phyloP scores from a whole-genome alignment of 2,797 vertebrate genomes.

The Paguma larvata region DNA sequence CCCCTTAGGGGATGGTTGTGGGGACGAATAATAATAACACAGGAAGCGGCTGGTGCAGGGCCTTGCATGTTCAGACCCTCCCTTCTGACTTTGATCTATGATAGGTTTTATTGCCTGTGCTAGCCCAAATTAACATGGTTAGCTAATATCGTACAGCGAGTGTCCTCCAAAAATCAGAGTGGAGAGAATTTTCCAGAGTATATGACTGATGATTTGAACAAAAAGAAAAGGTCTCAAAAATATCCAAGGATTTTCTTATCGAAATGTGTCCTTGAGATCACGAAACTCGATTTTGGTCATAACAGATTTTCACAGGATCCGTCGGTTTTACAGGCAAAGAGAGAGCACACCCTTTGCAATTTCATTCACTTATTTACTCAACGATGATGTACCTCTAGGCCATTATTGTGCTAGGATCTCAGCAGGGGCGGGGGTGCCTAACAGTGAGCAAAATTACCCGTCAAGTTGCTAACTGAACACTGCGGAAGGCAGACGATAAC shows the following conservation, averaged over 20 bases:
- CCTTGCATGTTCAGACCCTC: background rate
- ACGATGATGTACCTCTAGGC: background rate
- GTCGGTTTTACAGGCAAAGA: background rate
- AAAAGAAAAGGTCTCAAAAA: background rate
- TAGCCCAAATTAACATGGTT: background rate
- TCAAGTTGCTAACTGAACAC: background rate
- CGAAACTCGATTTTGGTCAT: background rate
- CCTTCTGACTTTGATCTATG: background rate
- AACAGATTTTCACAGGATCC: background rate
- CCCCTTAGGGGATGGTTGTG: background rate
- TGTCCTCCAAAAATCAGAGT: background rate
- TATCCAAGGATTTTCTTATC: background rate
- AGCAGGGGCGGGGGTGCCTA: background rate
- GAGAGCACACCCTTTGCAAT: background rate
- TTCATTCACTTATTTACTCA: conserved; percentile 11
- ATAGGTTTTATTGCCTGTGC: background rate
- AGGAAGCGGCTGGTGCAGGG: too few species aligned
- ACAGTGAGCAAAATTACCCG: background rate
- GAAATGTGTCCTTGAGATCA: background rate
- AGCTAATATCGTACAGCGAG: background rate
- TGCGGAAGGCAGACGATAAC: background rate
- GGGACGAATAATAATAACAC: background rate
- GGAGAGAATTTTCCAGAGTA: background rate
- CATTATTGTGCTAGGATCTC: background rate
- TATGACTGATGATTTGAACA: background rate